phyloP scores from a whole-genome alignment of 2,888 invertebrate genomes.

The Galerucella calmariensis region DNA sequence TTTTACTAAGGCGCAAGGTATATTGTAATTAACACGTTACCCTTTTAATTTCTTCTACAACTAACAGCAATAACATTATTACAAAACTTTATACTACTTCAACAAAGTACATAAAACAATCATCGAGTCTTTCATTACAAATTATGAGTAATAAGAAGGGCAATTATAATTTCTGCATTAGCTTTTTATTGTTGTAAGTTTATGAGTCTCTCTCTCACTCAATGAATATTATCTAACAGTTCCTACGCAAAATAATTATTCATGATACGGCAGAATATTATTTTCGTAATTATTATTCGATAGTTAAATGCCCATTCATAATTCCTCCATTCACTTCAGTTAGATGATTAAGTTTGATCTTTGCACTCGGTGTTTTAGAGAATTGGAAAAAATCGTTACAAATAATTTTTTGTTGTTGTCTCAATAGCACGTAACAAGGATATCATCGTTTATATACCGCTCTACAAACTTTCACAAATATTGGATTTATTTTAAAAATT shows the following conservation, averaged over 20 bases:
- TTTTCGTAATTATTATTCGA: conserved; percentile 5
- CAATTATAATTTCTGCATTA: background rate
- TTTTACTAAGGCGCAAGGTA: background rate
- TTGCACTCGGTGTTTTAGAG: background rate
- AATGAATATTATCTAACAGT: background rate
- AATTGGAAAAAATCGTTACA: background rate
- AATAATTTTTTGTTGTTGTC: background rate
- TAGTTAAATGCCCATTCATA: conserved; percentile 17
- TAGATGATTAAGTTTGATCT: conserved; percentile 3
- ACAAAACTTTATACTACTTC: background rate
- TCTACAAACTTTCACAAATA: too few relatives aligned
- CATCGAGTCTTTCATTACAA: background rate
- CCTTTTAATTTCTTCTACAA: background rate
- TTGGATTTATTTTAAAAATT: too few relatives aligned
- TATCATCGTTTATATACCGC: too few relatives aligned
- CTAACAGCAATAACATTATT: background rate
- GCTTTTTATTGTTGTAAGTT: background rate
- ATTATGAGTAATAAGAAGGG: background rate
- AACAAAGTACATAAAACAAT: background rate
- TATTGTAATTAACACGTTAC: background rate
- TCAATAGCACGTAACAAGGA: too few relatives aligned
- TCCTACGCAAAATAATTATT: conserved; percentile 15
- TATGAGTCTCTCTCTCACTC: background rate
- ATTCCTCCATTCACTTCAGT: conserved; percentile 5
- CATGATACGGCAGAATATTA: background rate